Evolutionary conservation across 2,888 invertebrate species (phyloP), one percentile per base, ranked within the genome.

Genomic region (Eueremaeus valkanovi): DNA sequence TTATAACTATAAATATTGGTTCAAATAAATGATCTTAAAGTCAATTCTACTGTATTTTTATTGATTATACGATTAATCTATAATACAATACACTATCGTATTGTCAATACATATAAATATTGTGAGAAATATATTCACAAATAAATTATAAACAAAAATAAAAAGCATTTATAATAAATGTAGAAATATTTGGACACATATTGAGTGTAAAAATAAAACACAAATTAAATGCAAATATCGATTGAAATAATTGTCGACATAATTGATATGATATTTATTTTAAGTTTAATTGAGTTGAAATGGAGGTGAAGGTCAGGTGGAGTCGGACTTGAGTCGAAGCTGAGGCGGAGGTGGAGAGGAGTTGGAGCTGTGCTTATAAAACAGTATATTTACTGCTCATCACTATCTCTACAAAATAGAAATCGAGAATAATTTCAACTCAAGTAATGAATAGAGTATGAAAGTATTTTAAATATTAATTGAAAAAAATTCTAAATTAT

Each of bases 331-430:
- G 45, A 45, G 45, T 16, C 18, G 16, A 29, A 58, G 58, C 29
- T 31, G 58, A 29, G 58, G 16, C 58, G 27, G 58, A 29, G 58
- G 13, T 29, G 58, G 58, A 58, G 58, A 29, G 58, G 45, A 58
- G 58, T 18, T 24, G 58, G 29, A 24, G 58, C 29, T 29, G 58
- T n/a, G n/a, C n/a, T n/a, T n/a, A n/a, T n/a, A n/a, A n/a, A n/a
- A n/a, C n/a, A n/a, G n/a, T n/a, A n/a, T n/a, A n/a, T n/a, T n/a
- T n/a, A n/a, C n/a, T n/a, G n/a, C n/a, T 36, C 11, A 36, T 36
- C 11, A 8, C 36, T 11, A 36, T 36, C 36, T 8, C 36, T 36
- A 8, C 36, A 8, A 16, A 16, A 45, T 3, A 16, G 18, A 11
- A 45, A 6, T 16, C 16, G 9, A 45, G 18, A 16, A 3, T 45